Evolutionary conservation across 2,113 vertebrate species (phyloP).

Genomic region (Sander vitreus): DNA sequence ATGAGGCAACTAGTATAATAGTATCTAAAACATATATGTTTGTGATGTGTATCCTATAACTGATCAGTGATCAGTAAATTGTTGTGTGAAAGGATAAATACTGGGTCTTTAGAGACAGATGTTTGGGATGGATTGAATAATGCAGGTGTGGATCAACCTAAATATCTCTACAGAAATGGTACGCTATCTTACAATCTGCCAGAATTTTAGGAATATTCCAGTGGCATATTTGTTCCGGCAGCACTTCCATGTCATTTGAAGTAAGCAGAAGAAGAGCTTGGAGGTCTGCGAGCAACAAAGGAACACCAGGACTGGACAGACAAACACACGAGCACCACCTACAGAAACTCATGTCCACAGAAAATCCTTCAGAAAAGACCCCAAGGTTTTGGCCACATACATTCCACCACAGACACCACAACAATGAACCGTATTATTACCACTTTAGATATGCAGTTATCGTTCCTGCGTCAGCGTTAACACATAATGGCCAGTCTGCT

Average conservation of each 20-base stretch:
- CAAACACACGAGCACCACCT: neutral
- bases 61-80: neutral
- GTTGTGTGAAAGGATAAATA: neutral
- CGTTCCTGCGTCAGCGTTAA: slow-evolving; percentile 4
- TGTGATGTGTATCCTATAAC: neutral
- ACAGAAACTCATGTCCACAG: neutral
- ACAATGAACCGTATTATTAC: slow-evolving; percentile 41
- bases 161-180: neutral
- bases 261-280: neutral
- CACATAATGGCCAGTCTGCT: slow-evolving; percentile 28
- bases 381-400: neutral
- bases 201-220: neutral
- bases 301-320: neutral
- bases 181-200: neutral
- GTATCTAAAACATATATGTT: neutral
- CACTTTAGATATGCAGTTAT: slow-evolving; percentile 35
- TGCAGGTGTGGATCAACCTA: neutral
- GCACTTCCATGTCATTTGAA: neutral
- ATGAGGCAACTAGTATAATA: neutral
- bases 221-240: neutral
- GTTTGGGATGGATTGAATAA: neutral
- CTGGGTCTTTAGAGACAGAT: neutral
- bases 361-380: neutral
- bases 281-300: neutral
- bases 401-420: neutral